Evolutionary conservation across 2,888 invertebrate species (phyloP), one percentile per base, ranked within the genome.

Genomic region (Acleris literana): DNA sequence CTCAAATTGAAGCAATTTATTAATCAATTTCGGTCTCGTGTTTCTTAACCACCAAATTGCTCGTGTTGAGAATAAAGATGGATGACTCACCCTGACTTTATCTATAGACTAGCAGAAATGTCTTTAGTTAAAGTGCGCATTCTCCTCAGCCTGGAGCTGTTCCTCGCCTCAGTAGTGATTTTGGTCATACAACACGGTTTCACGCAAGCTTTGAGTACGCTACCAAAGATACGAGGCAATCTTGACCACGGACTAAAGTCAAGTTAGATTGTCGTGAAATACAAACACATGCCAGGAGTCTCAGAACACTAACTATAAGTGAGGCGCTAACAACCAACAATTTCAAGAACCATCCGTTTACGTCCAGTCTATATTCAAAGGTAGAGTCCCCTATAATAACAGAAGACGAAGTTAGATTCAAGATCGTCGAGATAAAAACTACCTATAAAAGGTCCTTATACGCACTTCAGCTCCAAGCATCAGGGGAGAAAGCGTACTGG

Each of bases 401-500:
- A 6, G 18, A 17, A 1, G 6, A 48, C 17, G 16, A 3, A n/a
- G 5, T 17, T 16, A 18, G 18, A n/a, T 48, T 22, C 16, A 48
- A 33, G 33, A 33, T 33, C 33, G 7, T 29, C 7, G 29, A 48
- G 48, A n/a, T 9, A 17, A 48, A 9, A 48, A 5, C n/a, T 48
- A 48, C 17, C 5, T 48, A 3, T 48, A 18, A 22, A 22, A 2
- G 22, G 5, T 9, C 9, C n/a, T n/a, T n/a, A n/a, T n/a, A n/a
- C n/a, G n/a, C n/a, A 17, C 48, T 48, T 48, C 17, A 48, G 17
- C 5, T 48, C 7, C 17, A 48, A 5, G 5, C 7, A 18, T 25
- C 29, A 29, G 52, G 29, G 13, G 52, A 53, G 25, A 53, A 25
- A 25, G 16, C 52, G 25, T n/a, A 53, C 29, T 53, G 29, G 52